Conservation (phyloP, 2,797 vertebrate genomes). For the Halcyon badia region DNA sequence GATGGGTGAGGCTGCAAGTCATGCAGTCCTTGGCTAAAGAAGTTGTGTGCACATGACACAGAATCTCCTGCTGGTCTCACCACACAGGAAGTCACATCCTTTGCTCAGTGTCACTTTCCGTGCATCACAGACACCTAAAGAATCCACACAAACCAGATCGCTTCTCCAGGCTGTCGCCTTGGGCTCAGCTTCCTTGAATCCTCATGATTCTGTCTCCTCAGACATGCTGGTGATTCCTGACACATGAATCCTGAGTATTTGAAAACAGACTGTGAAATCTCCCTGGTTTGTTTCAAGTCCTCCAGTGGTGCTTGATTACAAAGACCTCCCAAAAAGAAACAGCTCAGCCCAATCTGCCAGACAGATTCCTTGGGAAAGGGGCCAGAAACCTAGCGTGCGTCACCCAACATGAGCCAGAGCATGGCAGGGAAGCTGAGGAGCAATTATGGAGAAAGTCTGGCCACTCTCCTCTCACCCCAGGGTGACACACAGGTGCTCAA, state of each 20-base stretch:
- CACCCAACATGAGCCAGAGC: not conserved
- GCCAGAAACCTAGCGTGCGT: not conserved
- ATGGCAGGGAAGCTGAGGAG: not conserved
- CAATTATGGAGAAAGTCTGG: not conserved
- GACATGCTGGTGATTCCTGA: not conserved
- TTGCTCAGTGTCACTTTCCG: not conserved
- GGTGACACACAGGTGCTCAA: not conserved
- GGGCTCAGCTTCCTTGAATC: accelerated
- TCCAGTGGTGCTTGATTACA: not conserved
- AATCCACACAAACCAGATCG: not conserved
- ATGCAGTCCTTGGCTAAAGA: not conserved
- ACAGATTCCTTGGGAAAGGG: not conserved
- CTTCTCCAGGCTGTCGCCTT: not conserved
- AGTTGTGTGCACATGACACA: not conserved
- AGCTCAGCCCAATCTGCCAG: not conserved
- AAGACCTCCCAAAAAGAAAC: not conserved
- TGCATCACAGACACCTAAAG: not conserved
- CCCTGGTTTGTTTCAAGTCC: not conserved
- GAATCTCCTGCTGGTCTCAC: not conserved
- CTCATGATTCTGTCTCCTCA: not conserved
- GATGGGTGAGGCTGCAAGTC: not conserved
- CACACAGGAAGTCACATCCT: not conserved
- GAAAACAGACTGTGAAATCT: not conserved
- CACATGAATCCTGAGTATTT: not conserved
- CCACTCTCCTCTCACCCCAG: not conserved